Percentiles rank a stretch among this genome's conserved stretches.
Evolutionary conservation across 2,888 invertebrate genomes (phyloP).

Genomic region (Synergus laeviventris): DNA sequence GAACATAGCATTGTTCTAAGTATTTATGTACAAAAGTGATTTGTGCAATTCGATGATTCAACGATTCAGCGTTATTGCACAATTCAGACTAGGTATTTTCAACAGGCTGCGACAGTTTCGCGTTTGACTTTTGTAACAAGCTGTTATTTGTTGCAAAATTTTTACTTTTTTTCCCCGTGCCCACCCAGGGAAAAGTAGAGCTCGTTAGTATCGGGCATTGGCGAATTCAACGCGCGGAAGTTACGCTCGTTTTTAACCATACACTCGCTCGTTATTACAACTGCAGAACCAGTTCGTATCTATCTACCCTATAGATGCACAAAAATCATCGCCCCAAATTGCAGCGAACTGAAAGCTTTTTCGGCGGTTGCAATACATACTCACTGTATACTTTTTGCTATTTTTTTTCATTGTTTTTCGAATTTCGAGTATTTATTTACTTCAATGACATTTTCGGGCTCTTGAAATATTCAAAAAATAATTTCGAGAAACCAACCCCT

Average conservation of each 20-base stretch:
- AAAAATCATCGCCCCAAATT: constrained; percentile 34
- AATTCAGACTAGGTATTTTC: constrained; percentile 10
- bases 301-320: constrained; percentile 13
- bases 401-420: not conserved
- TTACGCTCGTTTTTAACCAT: constrained; percentile 39
- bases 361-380: not conserved
- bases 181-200: constrained; percentile 34
- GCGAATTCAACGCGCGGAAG: constrained; percentile 35
- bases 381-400: constrained; percentile 1
- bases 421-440: not conserved
- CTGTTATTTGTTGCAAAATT: constrained; percentile 23
- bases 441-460: no score
- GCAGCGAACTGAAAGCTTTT: constrained; percentile 26
- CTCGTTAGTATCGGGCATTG: constrained; percentile 38
- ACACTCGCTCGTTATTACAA: constrained; percentile 37
- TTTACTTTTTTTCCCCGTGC: constrained; percentile 4
- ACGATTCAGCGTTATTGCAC: constrained; percentile 31
- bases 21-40: no score
- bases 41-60: not conserved
- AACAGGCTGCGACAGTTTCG: constrained; percentile 30
- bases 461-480: no score
- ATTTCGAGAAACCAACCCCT: no score
- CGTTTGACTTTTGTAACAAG: constrained; percentile 37
- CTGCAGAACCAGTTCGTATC: constrained; percentile 27
- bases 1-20: no score